Base-by-base conservation (phyloP, 1,140 invertebrate genomes). In the Globodera ellingtonae region DNA sequence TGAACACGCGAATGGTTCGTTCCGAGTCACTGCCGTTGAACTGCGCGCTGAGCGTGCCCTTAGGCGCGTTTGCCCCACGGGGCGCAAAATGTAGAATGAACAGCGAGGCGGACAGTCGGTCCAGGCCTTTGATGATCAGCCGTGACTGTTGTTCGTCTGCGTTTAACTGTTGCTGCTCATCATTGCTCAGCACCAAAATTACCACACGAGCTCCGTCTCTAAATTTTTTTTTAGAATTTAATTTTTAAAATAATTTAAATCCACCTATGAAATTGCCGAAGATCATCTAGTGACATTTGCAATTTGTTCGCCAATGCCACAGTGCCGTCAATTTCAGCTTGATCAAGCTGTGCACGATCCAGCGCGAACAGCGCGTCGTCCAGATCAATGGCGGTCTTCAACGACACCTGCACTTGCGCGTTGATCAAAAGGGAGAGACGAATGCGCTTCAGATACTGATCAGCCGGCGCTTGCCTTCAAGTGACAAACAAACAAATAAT, bases 361-460 rank as follows among this genome's bases (percentile, higher is more conserved):
- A 81, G 56, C 44, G 79, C 80, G 65, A 81, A 81, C 52, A 81
- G 21, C n/a, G 80, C 80, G 72, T 81, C 80, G 48, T 81, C 80
- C 48, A 70, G n/a, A 52, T 67, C 52, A 71, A 81, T 71, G 6
- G 80, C 47, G 56, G 46, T 73, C 46, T 69, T 56, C 62, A 81
- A 59, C 21, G 78, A 79, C 48, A 81, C n/a, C 15, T 62, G 21
- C 47, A 50, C 47, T 59, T n/a, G 78, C 50, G 56, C 69, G 47
- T 70, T 70, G 67, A 47, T 70, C 46, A 70, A 13, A 24, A 77
- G 35, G 15, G 75, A 48, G 65, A 77, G 44, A 50, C 69, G 72
- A 59, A 79, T 79, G 79, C 78, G 56, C 10, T 62, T 24, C 44
- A 21, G 44, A 15, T 50, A 44, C 75, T 74, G 47, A 48, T 44